These are phyloP conservation scores for Embiotoca jacksoni DNA, from an alignment of 2,113 vertebrate species.

Conservation along the genomic window DNA sequence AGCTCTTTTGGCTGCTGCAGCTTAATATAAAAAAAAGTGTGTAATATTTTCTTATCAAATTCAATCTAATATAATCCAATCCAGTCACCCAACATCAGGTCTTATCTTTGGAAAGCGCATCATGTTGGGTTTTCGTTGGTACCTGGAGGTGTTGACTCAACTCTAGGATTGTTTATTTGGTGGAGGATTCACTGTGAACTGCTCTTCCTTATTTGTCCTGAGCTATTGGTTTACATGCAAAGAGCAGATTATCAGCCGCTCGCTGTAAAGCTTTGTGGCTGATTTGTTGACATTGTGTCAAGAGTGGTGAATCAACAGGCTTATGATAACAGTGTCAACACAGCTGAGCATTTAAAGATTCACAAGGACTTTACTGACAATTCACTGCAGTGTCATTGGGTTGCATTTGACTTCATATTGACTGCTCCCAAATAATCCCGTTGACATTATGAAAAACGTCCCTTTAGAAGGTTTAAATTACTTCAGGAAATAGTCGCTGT, in stretches of 20 bases:
- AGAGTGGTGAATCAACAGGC: no score
- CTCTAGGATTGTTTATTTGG: conserved; percentile 8
- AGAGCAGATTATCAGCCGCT: conserved; percentile 7
- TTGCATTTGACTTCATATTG: neutral
- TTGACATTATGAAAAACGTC: no score
- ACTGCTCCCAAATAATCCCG: no score
- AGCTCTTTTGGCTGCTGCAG: neutral
- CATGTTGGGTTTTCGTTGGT: neutral
- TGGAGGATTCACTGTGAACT: conserved; percentile 4
- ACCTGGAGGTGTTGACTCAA: conserved; percentile 28
- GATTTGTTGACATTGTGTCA: conserved; percentile 26
- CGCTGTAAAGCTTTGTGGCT: conserved; percentile 9
- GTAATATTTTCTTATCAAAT: neutral
- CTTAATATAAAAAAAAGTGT: neutral
- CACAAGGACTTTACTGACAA: neutral
- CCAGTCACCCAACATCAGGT: neutral
- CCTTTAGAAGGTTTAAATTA: no score
- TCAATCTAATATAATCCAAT: conserved; percentile 9
- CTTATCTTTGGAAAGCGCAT: conserved; percentile 7
- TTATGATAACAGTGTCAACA: no score
- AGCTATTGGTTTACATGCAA: conserved; percentile 10
- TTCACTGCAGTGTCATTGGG: neutral
- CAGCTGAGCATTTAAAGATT: no score
- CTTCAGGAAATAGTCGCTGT: no score
- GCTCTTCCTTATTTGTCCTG: conserved; percentile 1